phyloP scores from a whole-genome alignment of 2,888 invertebrate genomes.

The Lepas anatifera region DNA sequence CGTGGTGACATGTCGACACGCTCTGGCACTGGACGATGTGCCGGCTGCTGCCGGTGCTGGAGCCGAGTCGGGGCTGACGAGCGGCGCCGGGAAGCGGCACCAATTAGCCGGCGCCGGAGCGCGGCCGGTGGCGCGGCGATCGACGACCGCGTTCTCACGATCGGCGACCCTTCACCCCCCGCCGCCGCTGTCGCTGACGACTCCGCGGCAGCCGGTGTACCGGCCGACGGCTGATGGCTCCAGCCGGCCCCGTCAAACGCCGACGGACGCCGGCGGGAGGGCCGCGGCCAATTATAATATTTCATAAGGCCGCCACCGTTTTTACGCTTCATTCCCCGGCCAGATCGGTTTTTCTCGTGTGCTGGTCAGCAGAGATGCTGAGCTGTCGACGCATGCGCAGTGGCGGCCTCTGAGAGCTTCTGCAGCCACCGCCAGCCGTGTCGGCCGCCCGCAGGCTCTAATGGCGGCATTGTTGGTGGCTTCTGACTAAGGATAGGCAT shows the following conservation, averaged over 20 bases:
- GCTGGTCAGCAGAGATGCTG: neutral
- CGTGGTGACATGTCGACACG: too few relatives aligned
- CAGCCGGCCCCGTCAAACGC: neutral
- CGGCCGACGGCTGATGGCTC: neutral
- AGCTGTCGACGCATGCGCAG: neutral
- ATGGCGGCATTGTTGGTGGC: neutral
- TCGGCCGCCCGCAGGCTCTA: neutral
- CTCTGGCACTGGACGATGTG: too few relatives aligned
- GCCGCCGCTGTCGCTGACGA: neutral
- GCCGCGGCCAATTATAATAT: neutral
- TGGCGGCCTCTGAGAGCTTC: neutral
- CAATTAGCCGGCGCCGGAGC: neutral
- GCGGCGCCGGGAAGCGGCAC: neutral
- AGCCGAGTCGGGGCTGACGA: neutral
- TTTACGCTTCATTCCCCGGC: too few relatives aligned
- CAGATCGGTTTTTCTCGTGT: too few relatives aligned
- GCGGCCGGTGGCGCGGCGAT: neutral
- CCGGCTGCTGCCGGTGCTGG: neutral
- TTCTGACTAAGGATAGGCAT: neutral
- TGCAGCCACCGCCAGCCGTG: neutral
- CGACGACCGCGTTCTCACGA: slow-evolving; percentile 1
- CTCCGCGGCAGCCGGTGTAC: neutral
- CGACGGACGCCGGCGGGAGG: neutral
- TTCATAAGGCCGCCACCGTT: neutral
- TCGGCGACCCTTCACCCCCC: neutral